Conservation (phyloP, 2,888 invertebrate genomes). For the Sclerodermus sp. region DNA sequence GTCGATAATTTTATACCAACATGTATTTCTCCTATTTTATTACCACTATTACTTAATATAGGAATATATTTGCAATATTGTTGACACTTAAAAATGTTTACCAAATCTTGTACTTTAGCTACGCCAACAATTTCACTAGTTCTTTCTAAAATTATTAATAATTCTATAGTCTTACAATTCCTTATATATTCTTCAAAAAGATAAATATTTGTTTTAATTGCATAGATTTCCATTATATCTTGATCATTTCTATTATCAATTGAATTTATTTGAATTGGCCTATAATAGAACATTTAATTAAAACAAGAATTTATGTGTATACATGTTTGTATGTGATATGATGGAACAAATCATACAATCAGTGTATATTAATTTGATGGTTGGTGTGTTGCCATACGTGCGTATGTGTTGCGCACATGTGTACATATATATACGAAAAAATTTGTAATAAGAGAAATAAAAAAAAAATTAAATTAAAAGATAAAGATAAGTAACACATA, state of each 20-base stretch:
- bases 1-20: conserved; percentile 39
- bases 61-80: conserved; percentile 45
- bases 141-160: conserved; percentile 40
- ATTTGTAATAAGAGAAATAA: background rate
- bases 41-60: conserved; percentile 39
- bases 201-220: conserved; percentile 45
- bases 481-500: conserved; percentile 18
- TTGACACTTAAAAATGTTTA: conserved; percentile 37
- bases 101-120: conserved; percentile 39
- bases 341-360: background rate
- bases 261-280: conserved; percentile 40
- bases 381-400: too few relatives aligned
- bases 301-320: background rate
- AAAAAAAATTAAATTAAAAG: conserved; percentile 1
- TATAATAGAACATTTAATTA: conserved; percentile 23
- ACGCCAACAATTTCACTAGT: conserved; percentile 41
- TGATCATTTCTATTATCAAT: conserved; percentile 21
- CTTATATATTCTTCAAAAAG: conserved; percentile 52
- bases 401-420: too few relatives aligned
- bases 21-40: conserved; percentile 47
- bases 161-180: conserved; percentile 48
- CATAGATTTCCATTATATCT: conserved; percentile 40
- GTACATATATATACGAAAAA: background rate
- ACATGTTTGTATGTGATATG: background rate
- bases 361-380: too few relatives aligned